Conservation (phyloP, 2,888 invertebrate species). For the Macropis europaea region DNA sequence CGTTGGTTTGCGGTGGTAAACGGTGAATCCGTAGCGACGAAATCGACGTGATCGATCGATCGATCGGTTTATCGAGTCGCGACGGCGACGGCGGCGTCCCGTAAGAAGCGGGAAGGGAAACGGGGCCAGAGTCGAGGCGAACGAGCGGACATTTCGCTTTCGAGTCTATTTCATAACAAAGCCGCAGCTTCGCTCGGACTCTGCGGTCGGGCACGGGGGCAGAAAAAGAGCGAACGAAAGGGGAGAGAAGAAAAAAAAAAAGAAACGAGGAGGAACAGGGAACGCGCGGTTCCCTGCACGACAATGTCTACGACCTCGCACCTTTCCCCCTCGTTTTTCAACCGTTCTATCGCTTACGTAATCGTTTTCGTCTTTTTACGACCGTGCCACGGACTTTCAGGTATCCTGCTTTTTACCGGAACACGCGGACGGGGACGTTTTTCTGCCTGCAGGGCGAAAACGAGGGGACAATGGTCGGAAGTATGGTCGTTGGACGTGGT, state of each 20-base stretch:
- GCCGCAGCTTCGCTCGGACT: slow-evolving; percentile 65
- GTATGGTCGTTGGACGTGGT: too few species aligned
- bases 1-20: slow-evolving; percentile 9
- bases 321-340: slow-evolving; percentile 37
- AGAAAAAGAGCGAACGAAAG: slow-evolving; percentile 51
- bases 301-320: slow-evolving; percentile 30
- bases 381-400: not conserved
- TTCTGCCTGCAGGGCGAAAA: too few species aligned
- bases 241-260: slow-evolving; percentile 44
- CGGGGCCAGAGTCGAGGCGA: slow-evolving; percentile 5
- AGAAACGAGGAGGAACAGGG: slow-evolving; percentile 39
- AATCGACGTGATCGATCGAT: slow-evolving; percentile 1
- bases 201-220: slow-evolving; percentile 55
- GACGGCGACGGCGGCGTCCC: slow-evolving; percentile 6
- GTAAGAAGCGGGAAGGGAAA: slow-evolving; percentile 13
- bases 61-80: slow-evolving; percentile 1
- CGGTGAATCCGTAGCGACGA: not conserved
- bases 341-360: not conserved
- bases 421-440: too few species aligned
- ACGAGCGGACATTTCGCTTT: slow-evolving; percentile 68
- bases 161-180: slow-evolving; percentile 73
- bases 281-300: slow-evolving; percentile 40
- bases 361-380: not conserved
- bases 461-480: too few species aligned
- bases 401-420: too few species aligned